A percentile compares a stretch with the other conserved stretches of the same genome.
Conservation (phyloP, 2,888 invertebrate genomes). For the Meta bourneti region DNA sequence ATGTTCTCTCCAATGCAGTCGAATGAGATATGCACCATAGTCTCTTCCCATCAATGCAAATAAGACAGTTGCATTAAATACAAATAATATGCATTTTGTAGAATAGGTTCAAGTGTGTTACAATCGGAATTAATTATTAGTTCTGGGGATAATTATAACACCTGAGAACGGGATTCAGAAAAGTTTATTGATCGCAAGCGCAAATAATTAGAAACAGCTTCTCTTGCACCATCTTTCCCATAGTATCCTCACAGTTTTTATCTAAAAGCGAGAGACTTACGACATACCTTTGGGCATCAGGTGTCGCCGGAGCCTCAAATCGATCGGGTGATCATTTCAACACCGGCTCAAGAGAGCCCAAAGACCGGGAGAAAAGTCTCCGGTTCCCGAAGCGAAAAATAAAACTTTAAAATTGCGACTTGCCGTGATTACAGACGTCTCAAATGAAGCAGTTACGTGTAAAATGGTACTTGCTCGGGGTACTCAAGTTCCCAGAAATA, state of each 20-base stretch:
- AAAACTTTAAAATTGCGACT: slow-evolving; percentile 23
- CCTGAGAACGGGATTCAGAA: background rate
- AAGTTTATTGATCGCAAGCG: background rate
- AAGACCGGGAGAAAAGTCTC: background rate
- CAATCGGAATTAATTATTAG: no score
- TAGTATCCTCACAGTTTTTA: background rate
- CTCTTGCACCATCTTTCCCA: background rate
- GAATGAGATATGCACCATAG: no score
- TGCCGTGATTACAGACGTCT: slow-evolving; percentile 19
- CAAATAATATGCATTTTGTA: no score
- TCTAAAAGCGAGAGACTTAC: background rate
- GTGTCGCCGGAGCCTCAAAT: background rate
- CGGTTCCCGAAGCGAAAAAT: background rate
- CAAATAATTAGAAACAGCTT: background rate
- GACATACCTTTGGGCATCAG: background rate
- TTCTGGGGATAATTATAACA: no score
- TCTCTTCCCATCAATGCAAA: no score
- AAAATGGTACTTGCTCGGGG: background rate
- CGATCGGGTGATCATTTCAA: background rate
- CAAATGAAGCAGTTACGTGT: slow-evolving; percentile 30
- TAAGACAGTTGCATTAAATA: no score
- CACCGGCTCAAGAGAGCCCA: background rate
- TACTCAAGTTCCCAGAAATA: background rate
- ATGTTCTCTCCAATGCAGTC: no score
- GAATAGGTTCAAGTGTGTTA: no score